Conservation (phyloP, 1,140 invertebrate genomes). For the Drosophila mauritiana region DNA sequence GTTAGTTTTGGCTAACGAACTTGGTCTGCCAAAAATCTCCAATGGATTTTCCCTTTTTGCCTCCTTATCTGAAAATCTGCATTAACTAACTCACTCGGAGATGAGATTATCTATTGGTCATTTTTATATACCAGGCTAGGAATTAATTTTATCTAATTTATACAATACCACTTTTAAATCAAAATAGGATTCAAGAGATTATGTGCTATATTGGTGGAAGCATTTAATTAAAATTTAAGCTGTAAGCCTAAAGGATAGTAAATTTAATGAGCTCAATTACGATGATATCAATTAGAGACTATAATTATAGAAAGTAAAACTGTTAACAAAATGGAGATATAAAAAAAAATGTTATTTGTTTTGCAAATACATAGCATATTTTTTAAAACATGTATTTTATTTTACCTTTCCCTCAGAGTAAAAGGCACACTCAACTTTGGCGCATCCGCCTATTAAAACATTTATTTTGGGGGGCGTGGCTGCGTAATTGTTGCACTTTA, state of each 20-base stretch:
- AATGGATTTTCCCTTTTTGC: slow-evolving; percentile 38
- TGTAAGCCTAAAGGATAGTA: no score
- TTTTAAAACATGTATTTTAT: background rate
- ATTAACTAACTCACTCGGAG: slow-evolving; percentile 6
- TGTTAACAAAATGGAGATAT: background rate
- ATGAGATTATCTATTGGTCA: background rate
- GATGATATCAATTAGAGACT: no score
- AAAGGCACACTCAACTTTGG: background rate
- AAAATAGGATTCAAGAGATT: no score
- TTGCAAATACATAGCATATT: background rate
- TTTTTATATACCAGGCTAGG: background rate
- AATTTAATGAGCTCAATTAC: no score
- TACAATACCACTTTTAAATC: no score
- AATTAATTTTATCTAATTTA: no score
- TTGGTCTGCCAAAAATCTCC: slow-evolving; percentile 48
- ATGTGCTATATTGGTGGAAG: no score
- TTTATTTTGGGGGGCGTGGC: slow-evolving; percentile 12
- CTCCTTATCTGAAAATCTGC: slow-evolving; percentile 6
- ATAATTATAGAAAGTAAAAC: no score
- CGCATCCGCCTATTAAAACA: background rate
- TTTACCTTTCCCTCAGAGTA: background rate
- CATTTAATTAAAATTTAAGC: no score
- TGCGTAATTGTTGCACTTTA: slow-evolving; percentile 30
- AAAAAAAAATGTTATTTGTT: background rate
- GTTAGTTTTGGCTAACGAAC: slow-evolving; percentile 38